These are phyloP conservation scores for Entomobrya multifasciata DNA, from an alignment of 2,888 invertebrate species.

Conservation along the genomic window DNA sequence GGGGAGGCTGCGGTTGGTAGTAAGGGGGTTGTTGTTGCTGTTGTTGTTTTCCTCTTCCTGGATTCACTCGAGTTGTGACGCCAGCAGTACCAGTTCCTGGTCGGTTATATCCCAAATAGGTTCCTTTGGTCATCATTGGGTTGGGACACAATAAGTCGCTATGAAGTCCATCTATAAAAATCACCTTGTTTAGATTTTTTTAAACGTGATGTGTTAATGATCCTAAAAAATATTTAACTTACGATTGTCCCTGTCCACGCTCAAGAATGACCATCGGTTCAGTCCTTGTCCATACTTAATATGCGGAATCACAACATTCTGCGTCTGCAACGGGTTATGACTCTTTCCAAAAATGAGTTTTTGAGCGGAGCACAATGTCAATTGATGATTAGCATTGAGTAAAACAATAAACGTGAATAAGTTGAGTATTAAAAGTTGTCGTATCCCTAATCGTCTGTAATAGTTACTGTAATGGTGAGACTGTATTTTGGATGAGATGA, in stretches of 20 bases:
- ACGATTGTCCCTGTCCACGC: constrained; percentile 68
- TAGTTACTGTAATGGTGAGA: too few species aligned
- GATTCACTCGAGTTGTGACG: background rate
- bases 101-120: background rate
- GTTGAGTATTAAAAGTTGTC: constrained; percentile 3
- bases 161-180: constrained; percentile 55
- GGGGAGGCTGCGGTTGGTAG: constrained; percentile 11
- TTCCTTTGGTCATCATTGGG: constrained; percentile 30
- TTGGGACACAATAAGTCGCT: constrained; percentile 66
- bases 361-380: constrained; percentile 57
- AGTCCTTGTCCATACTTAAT: constrained; percentile 70
- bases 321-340: constrained; percentile 15
- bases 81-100: constrained; percentile 5
- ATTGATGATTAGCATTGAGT: background rate
- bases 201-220: too few species aligned
- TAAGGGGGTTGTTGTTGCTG: too few species aligned
- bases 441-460: background rate
- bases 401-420: background rate
- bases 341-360: constrained; percentile 50
- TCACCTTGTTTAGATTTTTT: too few species aligned
- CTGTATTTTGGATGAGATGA: background rate
- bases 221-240: background rate
- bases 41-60: constrained; percentile 19
- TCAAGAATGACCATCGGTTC: constrained; percentile 66
- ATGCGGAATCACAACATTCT: constrained; percentile 65